phyloP scores from a whole-genome alignment of 2,113 vertebrate genomes.

The Pteronura brasiliensis region DNA sequence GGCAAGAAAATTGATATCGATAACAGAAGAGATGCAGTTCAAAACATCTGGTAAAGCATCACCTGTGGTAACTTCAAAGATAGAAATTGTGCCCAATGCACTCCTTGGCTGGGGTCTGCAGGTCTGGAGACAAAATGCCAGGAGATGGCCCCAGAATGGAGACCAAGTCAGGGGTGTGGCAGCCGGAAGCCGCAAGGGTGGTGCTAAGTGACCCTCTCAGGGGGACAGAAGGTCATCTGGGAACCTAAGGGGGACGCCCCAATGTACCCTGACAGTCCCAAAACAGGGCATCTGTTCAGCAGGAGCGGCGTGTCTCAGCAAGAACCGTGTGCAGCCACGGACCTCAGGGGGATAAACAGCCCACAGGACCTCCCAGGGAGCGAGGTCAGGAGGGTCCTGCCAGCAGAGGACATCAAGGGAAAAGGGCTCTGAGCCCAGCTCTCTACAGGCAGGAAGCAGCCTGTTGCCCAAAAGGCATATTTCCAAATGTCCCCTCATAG shows the following conservation, averaged over 20 bases:
- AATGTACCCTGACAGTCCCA: background rate
- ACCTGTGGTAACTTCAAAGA: background rate
- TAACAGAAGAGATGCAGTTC: background rate
- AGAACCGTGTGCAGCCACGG: background rate
- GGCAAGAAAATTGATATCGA: background rate
- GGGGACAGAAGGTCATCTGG: background rate
- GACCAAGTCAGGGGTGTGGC: background rate
- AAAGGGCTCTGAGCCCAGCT: background rate
- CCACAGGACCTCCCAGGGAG: fast-evolving
- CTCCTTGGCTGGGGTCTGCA: background rate
- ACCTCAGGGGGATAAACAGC: background rate
- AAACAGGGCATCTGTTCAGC: background rate
- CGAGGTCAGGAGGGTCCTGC: too few relatives aligned
- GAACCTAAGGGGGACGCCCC: background rate
- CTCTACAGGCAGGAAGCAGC: background rate
- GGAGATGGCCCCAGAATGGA: background rate
- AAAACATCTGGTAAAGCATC: background rate
- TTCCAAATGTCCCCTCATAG: background rate
- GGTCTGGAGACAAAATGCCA: background rate
- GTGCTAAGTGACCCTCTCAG: background rate
- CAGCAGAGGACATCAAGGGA: too few relatives aligned
- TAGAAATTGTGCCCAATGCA: background rate
- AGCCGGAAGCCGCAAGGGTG: background rate
- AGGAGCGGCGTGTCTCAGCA: background rate
- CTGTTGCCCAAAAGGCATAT: background rate